phyloP scores from a whole-genome alignment of 2,113 vertebrate species.

The Acrocephalus kingi region DNA sequence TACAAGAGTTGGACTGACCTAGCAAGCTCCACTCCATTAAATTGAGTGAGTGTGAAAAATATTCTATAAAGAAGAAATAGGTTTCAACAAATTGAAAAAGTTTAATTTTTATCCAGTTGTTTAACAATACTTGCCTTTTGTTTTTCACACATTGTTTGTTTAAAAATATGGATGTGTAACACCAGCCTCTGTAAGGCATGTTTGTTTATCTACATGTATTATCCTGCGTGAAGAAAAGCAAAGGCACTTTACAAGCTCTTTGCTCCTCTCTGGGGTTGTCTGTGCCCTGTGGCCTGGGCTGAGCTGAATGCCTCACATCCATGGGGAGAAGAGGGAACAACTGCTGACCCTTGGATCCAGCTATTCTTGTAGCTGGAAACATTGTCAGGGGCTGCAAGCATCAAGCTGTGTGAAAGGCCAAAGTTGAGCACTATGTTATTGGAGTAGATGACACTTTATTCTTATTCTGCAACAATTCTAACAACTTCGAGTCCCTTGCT shows the following conservation, averaged over 20 bases:
- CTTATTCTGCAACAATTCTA: slow-evolving; percentile 70
- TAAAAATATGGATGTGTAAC: not conserved
- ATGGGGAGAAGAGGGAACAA: not conserved
- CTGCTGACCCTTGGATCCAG: slow-evolving; percentile 6
- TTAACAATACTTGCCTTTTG: not conserved
- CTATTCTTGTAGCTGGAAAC: slow-evolving; percentile 51
- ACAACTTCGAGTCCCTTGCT: slow-evolving; percentile 43
- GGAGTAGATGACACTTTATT: slow-evolving; percentile 51
- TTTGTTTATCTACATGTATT: not conserved
- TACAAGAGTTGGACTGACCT: not conserved
- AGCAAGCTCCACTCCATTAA: not conserved
- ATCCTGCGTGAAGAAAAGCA: not conserved
- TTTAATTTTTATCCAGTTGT: not conserved
- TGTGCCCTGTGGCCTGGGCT: not conserved
- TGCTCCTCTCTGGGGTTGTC: not conserved
- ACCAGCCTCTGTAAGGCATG: not conserved
- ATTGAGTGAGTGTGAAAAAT: not conserved
- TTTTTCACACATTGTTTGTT: not conserved
- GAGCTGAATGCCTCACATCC: not conserved
- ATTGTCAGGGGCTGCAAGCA: slow-evolving; percentile 11
- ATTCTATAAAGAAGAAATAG: not conserved
- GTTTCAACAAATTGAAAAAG: not conserved
- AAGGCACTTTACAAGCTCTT: not conserved
- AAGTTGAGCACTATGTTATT: slow-evolving; percentile 64
- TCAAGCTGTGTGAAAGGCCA: slow-evolving; percentile 57